Evolutionary conservation across 2,797 vertebrate genomes (phyloP).

Genomic region (Mastacembelus armatus): DNA sequence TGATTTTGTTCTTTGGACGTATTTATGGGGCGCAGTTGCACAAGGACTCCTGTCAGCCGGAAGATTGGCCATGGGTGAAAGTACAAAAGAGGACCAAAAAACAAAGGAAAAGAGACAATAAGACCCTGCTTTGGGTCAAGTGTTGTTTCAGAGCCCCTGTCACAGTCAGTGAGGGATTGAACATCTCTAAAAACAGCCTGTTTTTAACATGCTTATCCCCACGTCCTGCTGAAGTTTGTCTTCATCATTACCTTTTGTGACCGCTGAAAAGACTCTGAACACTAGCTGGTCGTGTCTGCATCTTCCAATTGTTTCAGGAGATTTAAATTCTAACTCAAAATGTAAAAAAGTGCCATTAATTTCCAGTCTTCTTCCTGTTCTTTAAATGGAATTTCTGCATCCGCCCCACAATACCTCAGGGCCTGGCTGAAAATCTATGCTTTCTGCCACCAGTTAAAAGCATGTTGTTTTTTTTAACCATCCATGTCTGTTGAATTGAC

Average conservation of each 20-base stretch:
- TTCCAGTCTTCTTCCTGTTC: constrained; percentile 48
- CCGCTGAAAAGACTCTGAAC: constrained; percentile 58
- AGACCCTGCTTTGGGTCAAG: constrained; percentile 34
- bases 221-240: constrained; percentile 37
- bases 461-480: constrained; percentile 53
- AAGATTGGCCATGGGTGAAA: constrained; percentile 61
- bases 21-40: constrained; percentile 64
- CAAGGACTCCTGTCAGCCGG: constrained; percentile 58
- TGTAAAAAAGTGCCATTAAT: constrained; percentile 76
- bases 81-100: constrained; percentile 5
- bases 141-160: constrained; percentile 39
- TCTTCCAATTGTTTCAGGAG: constrained; percentile 46
- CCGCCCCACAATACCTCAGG: constrained; percentile 71
- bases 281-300: constrained; percentile 40
- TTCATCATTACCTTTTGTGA: constrained; percentile 53
- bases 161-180: constrained; percentile 14
- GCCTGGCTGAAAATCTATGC: constrained; percentile 50
- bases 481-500: constrained; percentile 57
- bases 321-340: constrained; percentile 45
- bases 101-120: constrained; percentile 27
- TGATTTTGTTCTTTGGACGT: constrained; percentile 51
- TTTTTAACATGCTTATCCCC: constrained; percentile 24
- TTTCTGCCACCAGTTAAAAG: constrained; percentile 51
- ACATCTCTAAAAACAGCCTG: constrained; percentile 31
- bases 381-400: constrained; percentile 40